Percentiles rank a stretch among this genome's conserved stretches.
Conservation (phyloP, 2,113 vertebrate genomes). For the Sturnus vulgaris region DNA sequence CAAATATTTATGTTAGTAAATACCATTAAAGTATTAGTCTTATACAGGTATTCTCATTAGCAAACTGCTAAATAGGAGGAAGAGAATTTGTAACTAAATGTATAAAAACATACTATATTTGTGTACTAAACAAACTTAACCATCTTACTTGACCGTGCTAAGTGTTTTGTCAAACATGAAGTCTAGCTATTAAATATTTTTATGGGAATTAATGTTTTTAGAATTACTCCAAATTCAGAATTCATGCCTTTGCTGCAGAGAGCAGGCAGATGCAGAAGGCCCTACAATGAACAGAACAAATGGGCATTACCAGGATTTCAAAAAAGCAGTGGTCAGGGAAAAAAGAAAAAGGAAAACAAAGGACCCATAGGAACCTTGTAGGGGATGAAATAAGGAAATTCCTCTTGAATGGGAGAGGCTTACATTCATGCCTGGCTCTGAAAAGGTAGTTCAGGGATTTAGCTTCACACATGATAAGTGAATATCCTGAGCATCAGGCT, state of each 20-base stretch:
- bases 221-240: neutral
- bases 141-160: neutral
- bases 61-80: conserved; percentile 29
- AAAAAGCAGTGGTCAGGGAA: neutral
- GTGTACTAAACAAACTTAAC: conserved; percentile 8
- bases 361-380: neutral
- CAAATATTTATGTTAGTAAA: conserved; percentile 73
- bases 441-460: neutral
- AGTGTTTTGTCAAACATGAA: neutral
- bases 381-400: neutral
- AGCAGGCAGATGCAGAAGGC: neutral
- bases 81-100: neutral
- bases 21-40: conserved; percentile 45
- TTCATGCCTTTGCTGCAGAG: neutral
- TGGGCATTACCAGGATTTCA: neutral
- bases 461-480: neutral
- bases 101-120: neutral
- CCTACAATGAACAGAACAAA: neutral
- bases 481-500: neutral
- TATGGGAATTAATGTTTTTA: neutral
- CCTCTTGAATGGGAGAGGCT: neutral
- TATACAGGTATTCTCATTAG: conserved; percentile 43
- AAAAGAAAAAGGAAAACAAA: neutral
- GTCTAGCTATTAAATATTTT: neutral
- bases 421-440: neutral